These are phyloP conservation scores for Phaetusa simplex DNA, from an alignment of 2,113 vertebrate species.

Conservation along the genomic window DNA sequence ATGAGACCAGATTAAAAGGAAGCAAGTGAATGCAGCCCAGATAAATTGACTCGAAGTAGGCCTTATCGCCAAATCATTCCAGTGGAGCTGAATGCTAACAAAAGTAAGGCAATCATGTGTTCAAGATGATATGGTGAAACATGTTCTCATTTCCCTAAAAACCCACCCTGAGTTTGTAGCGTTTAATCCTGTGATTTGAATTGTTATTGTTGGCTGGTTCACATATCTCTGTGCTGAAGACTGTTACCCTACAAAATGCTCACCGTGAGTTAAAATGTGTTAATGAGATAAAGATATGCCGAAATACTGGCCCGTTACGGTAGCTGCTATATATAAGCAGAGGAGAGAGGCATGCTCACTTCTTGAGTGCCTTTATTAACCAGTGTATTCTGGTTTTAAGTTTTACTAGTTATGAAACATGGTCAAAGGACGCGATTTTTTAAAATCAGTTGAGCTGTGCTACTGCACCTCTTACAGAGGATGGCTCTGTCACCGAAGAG, in stretches of 20 bases:
- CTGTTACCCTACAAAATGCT: not conserved
- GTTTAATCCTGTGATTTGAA: not conserved
- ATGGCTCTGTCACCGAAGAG: not conserved
- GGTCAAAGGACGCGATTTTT: rapidly evolving
- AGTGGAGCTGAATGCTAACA: not conserved
- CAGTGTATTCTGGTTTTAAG: not conserved
- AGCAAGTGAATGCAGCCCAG: not conserved
- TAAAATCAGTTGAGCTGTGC: not conserved
- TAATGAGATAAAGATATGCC: not conserved
- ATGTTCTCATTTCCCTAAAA: not conserved
- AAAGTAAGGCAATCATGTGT: not conserved
- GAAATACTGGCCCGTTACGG: not conserved
- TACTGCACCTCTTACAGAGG: not conserved
- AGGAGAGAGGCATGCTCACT: not conserved
- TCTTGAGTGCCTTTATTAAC: not conserved
- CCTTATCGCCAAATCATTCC: not conserved
- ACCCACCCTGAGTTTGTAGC: rapidly evolving
- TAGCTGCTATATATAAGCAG: not conserved
- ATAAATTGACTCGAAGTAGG: not conserved
- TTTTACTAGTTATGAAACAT: not conserved
- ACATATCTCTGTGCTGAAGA: rapidly evolving
- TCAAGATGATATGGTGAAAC: not conserved
- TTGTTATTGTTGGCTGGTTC: not conserved
- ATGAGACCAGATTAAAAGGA: not conserved
- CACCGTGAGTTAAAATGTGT: not conserved